A percentile compares a stretch with the other conserved stretches of the same genome.
These are phyloP conservation scores for Emydocephalus ijimae DNA, from an alignment of 2,113 vertebrate genomes.

Conservation along the genomic window DNA sequence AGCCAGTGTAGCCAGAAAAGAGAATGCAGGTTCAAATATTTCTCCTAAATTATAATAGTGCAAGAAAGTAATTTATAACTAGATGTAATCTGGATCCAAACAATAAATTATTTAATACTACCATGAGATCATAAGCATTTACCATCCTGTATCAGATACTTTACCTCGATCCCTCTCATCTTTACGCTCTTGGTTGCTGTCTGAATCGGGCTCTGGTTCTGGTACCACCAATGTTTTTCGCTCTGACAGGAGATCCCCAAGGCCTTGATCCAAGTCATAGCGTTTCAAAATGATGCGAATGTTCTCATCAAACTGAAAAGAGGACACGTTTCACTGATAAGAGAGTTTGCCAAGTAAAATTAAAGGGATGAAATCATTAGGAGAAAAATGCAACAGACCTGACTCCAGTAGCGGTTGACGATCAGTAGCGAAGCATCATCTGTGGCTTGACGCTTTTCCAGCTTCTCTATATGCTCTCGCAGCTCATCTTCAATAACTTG, in stretches of 20 bases:
- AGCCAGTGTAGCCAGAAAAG: conserved; percentile 91
- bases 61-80: background rate
- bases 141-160: background rate
- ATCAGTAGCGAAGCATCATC: conserved; percentile 94
- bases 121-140: background rate
- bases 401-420: conserved; percentile 96
- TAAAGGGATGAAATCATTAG: background rate
- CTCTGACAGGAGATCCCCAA: conserved; percentile 80
- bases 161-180: conserved; percentile 75
- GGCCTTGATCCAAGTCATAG: conserved; percentile 79
- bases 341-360: background rate
- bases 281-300: conserved; percentile 82
- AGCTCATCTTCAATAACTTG: conserved; percentile 95
- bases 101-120: background rate
- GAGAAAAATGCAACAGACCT: conserved; percentile 67
- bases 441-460: conserved; percentile 92
- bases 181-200: conserved; percentile 92
- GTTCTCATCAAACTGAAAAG: conserved; percentile 89
- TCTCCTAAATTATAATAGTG: conserved; percentile 60
- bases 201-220: conserved; percentile 90
- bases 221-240: conserved; percentile 75
- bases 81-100: background rate
- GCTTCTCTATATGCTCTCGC: conserved; percentile 88
- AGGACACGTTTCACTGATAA: background rate
- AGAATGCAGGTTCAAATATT: conserved; percentile 83